These are phyloP conservation scores for Acronicta alni DNA, from an alignment of 2,888 invertebrate genomes.

Conservation along the genomic window DNA sequence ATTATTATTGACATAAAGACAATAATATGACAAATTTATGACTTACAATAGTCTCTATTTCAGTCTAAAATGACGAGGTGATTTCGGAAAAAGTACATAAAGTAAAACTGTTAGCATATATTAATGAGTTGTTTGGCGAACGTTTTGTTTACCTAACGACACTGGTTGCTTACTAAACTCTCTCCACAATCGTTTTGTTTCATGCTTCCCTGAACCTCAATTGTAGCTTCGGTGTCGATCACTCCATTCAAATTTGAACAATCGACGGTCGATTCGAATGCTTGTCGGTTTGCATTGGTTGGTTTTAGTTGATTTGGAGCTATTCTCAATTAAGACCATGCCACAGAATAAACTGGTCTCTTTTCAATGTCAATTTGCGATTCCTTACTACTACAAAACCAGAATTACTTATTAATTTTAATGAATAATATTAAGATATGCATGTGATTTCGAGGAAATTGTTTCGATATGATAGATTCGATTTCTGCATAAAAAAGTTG, in stretches of 20 bases:
- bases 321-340: neutral
- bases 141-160: conserved; percentile 15
- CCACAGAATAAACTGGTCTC: neutral
- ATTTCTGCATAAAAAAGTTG: too few species aligned
- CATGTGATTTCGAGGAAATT: too few species aligned
- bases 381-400: too few species aligned
- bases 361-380: too few species aligned
- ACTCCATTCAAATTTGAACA: conserved; percentile 24
- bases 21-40: too few species aligned
- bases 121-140: neutral
- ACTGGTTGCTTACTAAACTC: neutral
- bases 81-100: neutral
- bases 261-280: conserved; percentile 7
- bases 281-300: conserved; percentile 3
- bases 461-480: too few species aligned
- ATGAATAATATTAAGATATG: too few species aligned
- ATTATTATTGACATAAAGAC: too few species aligned
- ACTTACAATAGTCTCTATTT: too few species aligned
- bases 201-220: conserved; percentile 18
- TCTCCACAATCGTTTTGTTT: conserved; percentile 32
- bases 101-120: neutral
- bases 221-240: conserved; percentile 22
- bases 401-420: too few species aligned
- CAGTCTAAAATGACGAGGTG: too few species aligned
- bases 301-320: neutral